Evolutionary conservation across 2,888 invertebrate species (phyloP).

Genomic region (Electrophaes corylata): DNA sequence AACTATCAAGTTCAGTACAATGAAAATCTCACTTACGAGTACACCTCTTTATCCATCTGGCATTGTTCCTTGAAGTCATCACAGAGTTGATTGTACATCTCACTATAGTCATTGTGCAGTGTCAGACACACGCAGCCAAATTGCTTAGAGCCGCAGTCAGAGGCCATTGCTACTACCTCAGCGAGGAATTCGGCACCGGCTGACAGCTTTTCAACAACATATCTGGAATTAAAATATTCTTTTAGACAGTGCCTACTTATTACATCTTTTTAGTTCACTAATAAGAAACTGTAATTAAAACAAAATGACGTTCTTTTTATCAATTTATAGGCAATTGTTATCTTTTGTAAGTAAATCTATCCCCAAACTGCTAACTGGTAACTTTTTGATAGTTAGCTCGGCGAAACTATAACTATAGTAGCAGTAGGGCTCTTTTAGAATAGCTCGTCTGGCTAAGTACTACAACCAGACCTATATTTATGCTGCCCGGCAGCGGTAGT

Average conservation of each 20-base stretch:
- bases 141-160: constrained; percentile 42
- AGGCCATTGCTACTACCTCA: constrained; percentile 48
- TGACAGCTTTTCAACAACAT: constrained; percentile 52
- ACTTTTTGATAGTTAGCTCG: too few species aligned
- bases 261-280: neutral
- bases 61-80: constrained; percentile 51
- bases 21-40: constrained; percentile 49
- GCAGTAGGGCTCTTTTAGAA: too few species aligned
- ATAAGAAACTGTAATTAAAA: too few species aligned
- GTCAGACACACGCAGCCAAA: constrained; percentile 59
- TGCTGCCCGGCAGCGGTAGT: too few species aligned
- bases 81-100: constrained; percentile 52
- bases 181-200: constrained; percentile 51
- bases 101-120: constrained; percentile 48
- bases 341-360: too few species aligned
- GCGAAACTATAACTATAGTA: too few species aligned
- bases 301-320: too few species aligned
- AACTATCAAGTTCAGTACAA: too few species aligned
- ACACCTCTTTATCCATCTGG: constrained; percentile 38
- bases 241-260: neutral
- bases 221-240: constrained; percentile 47
- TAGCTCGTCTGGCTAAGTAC: too few species aligned
- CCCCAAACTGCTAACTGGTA: too few species aligned
- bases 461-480: too few species aligned
- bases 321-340: too few species aligned